Conservation (phyloP, 2,888 invertebrate species). For the Eupithecia abbreviata region DNA sequence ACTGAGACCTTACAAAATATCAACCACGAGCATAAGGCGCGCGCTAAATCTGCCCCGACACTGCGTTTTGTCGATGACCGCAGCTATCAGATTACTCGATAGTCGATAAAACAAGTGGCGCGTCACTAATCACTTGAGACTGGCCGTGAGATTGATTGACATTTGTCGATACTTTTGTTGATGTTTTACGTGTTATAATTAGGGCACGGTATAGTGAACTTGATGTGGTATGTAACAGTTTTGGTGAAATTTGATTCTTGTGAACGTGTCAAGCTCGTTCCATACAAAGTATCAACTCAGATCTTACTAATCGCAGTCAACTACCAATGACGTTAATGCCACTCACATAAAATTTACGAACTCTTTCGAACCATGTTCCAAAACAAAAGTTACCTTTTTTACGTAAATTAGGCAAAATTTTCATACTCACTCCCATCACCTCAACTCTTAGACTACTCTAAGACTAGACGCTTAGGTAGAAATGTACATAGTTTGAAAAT, state of each 20-base stretch:
- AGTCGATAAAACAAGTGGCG: constrained; percentile 62
- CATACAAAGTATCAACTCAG: neutral
- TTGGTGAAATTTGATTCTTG: constrained; percentile 42
- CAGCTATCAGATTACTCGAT: constrained; percentile 65
- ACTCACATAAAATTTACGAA: too few species aligned
- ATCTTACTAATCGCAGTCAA: neutral
- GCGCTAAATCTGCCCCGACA: constrained; percentile 61
- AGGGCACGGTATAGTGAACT: constrained; percentile 58
- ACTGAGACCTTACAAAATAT: constrained; percentile 32
- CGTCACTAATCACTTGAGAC: constrained; percentile 74
- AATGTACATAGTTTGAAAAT: neutral
- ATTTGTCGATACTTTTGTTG: constrained; percentile 59
- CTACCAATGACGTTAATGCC: neutral
- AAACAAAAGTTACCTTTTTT: neutral
- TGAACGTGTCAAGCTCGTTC: constrained; percentile 23
- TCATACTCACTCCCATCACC: neutral
- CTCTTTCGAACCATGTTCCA: neutral
- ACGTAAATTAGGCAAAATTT: too few species aligned
- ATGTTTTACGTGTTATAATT: constrained; percentile 67
- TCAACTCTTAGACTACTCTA: neutral
- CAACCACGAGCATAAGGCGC: constrained; percentile 25
- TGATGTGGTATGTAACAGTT: constrained; percentile 58
- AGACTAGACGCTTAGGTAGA: neutral
- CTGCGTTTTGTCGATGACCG: constrained; percentile 73
- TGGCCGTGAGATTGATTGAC: constrained; percentile 76